Conservation (phyloP, 2,797 vertebrate genomes). For the Miichthys miiuy region DNA sequence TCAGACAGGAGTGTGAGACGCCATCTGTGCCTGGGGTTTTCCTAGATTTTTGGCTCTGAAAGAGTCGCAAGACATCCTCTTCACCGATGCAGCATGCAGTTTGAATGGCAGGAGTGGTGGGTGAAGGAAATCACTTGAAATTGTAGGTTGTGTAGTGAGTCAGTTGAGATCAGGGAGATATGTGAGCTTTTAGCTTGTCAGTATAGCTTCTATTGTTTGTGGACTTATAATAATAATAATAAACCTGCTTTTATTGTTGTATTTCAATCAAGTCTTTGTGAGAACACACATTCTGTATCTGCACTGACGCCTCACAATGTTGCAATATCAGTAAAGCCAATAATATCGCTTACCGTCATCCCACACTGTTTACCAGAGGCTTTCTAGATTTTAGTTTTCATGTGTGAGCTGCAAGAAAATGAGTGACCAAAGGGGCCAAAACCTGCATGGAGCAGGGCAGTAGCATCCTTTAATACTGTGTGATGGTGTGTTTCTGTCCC, state of each 20-base stretch:
- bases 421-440: slow-evolving; percentile 43
- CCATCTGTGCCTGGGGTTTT: slow-evolving; percentile 50
- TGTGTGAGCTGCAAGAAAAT: slow-evolving; percentile 28
- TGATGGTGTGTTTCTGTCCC: slow-evolving; percentile 45
- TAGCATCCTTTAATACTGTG: slow-evolving; percentile 48
- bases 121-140: slow-evolving; percentile 20
- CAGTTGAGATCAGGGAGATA: not conserved
- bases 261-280: slow-evolving; percentile 9
- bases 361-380: slow-evolving; percentile 26
- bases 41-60: slow-evolving; percentile 26
- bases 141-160: slow-evolving; percentile 11
- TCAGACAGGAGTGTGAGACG: slow-evolving; percentile 35
- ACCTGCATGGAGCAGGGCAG: slow-evolving; percentile 21
- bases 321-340: slow-evolving; percentile 7
- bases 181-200: not conserved
- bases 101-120: not conserved
- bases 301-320: slow-evolving; percentile 16
- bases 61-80: not conserved
- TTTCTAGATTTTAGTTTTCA: slow-evolving; percentile 37
- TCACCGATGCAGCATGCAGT: slow-evolving; percentile 6
- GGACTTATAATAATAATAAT: not conserved
- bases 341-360: not conserved
- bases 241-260: slow-evolving; percentile 13
- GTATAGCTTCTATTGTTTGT: not conserved
- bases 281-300: slow-evolving; percentile 28